phyloP scores from a whole-genome alignment of 2,888 invertebrate genomes.

The Sthenelais limicola region DNA sequence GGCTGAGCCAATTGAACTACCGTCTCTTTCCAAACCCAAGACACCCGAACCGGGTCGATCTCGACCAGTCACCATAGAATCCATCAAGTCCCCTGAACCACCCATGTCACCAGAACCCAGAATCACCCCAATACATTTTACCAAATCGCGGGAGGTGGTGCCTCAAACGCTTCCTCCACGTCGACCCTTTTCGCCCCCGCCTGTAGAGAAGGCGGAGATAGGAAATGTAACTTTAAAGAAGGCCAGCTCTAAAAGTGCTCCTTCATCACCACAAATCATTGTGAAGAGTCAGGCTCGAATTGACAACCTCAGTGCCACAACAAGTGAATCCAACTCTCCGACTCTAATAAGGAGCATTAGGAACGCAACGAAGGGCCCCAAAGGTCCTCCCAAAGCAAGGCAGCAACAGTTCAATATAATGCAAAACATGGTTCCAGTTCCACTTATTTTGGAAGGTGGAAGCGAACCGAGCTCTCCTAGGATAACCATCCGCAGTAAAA shows the following conservation, averaged over 20 bases:
- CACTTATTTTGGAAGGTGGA: constrained; percentile 5
- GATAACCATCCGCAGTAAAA: constrained; percentile 32
- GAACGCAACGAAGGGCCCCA: not conserved
- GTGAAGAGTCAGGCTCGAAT: not conserved
- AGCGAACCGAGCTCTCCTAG: not conserved
- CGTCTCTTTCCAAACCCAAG: too few relatives aligned
- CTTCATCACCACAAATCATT: constrained; percentile 9
- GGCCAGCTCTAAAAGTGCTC: too few relatives aligned
- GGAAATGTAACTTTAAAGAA: too few relatives aligned
- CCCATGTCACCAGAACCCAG: constrained; percentile 12
- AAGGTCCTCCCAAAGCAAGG: constrained; percentile 3
- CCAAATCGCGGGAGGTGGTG: too few relatives aligned
- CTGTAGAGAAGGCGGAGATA: too few relatives aligned
- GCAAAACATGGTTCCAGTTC: constrained; percentile 21
- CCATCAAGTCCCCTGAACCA: constrained; percentile 26
- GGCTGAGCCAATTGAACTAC: constrained; percentile 30
- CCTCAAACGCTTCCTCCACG: too few relatives aligned
- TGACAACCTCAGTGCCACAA: too few relatives aligned
- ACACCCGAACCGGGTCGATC: not conserved
- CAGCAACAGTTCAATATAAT: constrained; percentile 22
- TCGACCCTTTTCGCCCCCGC: too few relatives aligned
- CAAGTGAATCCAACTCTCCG: constrained; percentile 12
- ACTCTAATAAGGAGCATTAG: not conserved
- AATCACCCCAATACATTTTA: too few relatives aligned
- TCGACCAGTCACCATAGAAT: constrained; percentile 11